phyloP scores from a whole-genome alignment of 2,797 vertebrate genomes.

The Steatocranus sp. region DNA sequence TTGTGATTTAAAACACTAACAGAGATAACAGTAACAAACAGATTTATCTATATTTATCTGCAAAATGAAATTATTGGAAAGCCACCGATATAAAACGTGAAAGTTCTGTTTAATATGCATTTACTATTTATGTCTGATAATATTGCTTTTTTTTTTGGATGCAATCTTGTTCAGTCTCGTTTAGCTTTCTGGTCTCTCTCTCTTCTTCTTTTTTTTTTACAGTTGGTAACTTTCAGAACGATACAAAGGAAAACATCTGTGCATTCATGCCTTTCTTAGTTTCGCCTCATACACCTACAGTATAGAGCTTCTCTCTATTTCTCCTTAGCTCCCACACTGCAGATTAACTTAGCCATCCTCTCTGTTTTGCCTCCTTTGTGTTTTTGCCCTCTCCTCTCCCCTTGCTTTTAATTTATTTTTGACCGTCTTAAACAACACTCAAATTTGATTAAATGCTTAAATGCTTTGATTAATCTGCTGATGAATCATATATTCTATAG shows the following conservation, averaged over 20 bases:
- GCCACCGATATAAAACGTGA: not conserved
- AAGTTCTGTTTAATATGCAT: not conserved
- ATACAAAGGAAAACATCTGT: not conserved
- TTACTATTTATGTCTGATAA: not conserved
- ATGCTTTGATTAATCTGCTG: not conserved
- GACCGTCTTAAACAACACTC: not conserved
- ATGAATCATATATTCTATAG: not conserved
- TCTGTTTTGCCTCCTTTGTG: conserved; percentile 2
- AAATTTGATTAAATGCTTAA: not conserved
- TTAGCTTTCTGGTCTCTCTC: rapidly evolving
- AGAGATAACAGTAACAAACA: not conserved
- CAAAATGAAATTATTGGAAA: not conserved
- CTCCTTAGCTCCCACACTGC: conserved; percentile 24
- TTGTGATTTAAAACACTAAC: not conserved
- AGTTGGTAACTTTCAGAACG: not conserved
- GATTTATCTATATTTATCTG: not conserved
- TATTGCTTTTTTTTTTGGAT: not conserved
- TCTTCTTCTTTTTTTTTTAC: not conserved
- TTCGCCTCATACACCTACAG: conserved; percentile 9
- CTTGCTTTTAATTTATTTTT: not conserved
- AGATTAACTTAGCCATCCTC: conserved; percentile 9
- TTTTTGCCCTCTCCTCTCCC: not conserved
- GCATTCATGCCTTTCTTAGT: not conserved
- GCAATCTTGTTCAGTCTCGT: not conserved
- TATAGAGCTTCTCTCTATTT: not conserved